Base-by-base conservation (phyloP, 2,113 vertebrate genomes). In the Oncorhynchus tshawytscha region DNA sequence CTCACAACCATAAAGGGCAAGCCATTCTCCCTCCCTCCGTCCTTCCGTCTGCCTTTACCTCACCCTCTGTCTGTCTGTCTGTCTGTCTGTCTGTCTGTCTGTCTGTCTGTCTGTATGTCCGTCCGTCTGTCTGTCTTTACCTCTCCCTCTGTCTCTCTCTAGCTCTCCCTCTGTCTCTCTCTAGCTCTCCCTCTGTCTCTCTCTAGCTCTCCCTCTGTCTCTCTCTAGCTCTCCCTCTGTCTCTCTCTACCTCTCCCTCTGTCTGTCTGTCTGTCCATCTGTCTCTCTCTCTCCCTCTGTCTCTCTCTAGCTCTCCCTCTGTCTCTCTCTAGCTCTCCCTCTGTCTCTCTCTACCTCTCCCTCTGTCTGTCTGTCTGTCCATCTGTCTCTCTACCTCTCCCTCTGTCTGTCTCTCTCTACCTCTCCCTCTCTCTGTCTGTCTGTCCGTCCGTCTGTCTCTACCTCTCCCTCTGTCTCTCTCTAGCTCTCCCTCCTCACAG, bases 11-110 rank as follows among this genome's bases (percentile, higher is more conserved):
- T 9, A 39, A 39, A 39, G 8, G 34, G 8, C 34, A 39, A 39
- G 34, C 82, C 85, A 71, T 86, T 85, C 74, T 73, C 72, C 59
- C 2, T n/a, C 18, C 4, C 3, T n/a, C n/a, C n/a, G n/a, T n/a
- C n/a, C n/a, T n/a, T n/a, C n/a, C n/a, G n/a, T 29, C 27, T 27
- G 27, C 3, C 27, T 75, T 34, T n/a, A 8, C n/a, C 25, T 22
- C 39, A n/a, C 74, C 67, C 66, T 71, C n/a, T 1, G 25, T 64
- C 18, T 4, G 2, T 27, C 27, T 27, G 27, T 27, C 27, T 0
- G 2, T 27, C 27, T 27, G 2, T 27, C 27, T 27, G 6, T 51
- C 15, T 1, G 24, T 24, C 24, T 1, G 24, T 24, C 24, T 25
- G 24, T 25, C 24, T 25, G 24, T 25, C 24, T 25, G 24, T 25